Evolutionary conservation across 2,888 invertebrate genomes (phyloP), one percentile per base, ranked within the genome.

Genomic region (Ashinkailepas kermadecensis): DNA sequence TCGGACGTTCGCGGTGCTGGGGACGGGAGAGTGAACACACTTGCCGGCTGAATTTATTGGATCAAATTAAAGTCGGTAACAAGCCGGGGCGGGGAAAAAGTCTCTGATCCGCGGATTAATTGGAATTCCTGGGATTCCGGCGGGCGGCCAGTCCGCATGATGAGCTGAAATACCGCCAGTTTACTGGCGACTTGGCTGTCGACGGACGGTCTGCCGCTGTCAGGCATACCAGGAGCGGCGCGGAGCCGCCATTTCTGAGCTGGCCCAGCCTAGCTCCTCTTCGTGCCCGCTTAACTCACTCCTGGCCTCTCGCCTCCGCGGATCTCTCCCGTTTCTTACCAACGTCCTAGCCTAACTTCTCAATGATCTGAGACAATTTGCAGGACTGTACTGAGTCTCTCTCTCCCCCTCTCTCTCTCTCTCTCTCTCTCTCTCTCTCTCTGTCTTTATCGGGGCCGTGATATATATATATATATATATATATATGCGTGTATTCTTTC

Each of bases 391-490:
- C n/a, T n/a, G n/a, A n/a, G n/a, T 39, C 39, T 39, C 39, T 39
- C 39, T 39, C 39, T 39, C 39, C 4, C 39, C 4, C 39, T 39
- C 39, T 39, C 39, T 39, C 39, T 39, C 39, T 39, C 39, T 39
- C 39, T 83, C 81, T 82, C 82, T 81, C 79, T 74, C 62, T 82
- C 62, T 81, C 62, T 59, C 25, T 80, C 67, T 78, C 78, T 81
- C 81, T 80, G 80, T 80, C 64, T 83, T 80, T 82, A 70, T 80
- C 64, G n/a, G n/a, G n/a, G n/a, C n/a, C n/a, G n/a, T n/a, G n/a
- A n/a, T n/a, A n/a, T n/a, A n/a, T n/a, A n/a, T n/a, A n/a, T n/a
- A n/a, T n/a, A n/a, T n/a, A n/a, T n/a, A n/a, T n/a, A n/a, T n/a
- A n/a, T n/a, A n/a, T n/a, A n/a, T n/a, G n/a, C n/a, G n/a, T n/a